phyloP scores from a whole-genome alignment of 2,113 vertebrate species.

The Chloropsis cyanopogon region DNA sequence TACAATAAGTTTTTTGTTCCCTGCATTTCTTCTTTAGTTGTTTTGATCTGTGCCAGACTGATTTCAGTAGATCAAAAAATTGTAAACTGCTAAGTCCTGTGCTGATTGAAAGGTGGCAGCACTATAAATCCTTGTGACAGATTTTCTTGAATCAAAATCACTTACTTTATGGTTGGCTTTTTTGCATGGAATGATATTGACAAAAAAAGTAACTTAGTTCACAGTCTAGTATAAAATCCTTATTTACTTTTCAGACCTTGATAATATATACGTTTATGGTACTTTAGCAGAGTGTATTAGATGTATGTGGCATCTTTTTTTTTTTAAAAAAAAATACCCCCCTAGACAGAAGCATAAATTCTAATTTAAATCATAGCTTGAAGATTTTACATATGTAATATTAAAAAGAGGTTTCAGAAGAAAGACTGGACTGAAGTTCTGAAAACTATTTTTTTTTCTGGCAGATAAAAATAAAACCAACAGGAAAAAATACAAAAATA shows the following conservation, averaged over 20 bases:
- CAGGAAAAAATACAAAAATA: not conserved
- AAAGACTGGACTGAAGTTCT: not conserved
- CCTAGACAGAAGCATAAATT: not conserved
- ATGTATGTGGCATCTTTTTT: not conserved
- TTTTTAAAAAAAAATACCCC: not conserved
- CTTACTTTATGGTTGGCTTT: not conserved
- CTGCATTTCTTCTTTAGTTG: not conserved
- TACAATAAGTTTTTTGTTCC: not conserved
- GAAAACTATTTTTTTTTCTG: not conserved
- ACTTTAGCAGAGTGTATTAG: not conserved
- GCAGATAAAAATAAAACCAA: not conserved
- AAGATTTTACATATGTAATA: not conserved
- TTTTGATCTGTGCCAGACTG: not conserved
- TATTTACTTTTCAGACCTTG: not conserved
- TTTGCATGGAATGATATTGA: conserved; percentile 2
- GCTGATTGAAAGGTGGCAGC: not conserved
- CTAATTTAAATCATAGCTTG: not conserved
- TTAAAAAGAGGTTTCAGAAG: not conserved
- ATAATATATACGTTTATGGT: not conserved
- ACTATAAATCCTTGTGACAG: not conserved
- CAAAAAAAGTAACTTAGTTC: not conserved
- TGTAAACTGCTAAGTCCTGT: conserved; percentile 21
- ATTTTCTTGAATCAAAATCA: conserved; percentile 37
- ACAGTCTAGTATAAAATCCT: not conserved
- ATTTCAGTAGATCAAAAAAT: conserved; percentile 37